Evolutionary conservation across 2,797 vertebrate genomes (phyloP), one percentile per base, ranked within the genome.

Genomic region (Liparis tanakae): DNA sequence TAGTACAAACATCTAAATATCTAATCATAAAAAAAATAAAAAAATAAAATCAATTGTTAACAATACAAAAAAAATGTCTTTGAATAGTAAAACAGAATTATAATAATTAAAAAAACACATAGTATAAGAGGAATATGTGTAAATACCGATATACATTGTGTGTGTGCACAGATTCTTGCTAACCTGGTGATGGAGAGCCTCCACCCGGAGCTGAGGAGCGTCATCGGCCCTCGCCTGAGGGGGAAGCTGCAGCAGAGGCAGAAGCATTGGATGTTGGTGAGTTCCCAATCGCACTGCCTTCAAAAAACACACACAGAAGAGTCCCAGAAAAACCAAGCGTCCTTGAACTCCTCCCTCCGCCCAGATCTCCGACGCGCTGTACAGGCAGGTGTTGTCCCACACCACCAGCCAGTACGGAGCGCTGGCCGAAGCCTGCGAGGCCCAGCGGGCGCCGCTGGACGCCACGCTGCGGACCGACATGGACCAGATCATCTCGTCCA

Each of bases 141-240:
- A 30, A 30, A 20, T 20, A 48, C 9, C 30, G 62, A 10, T 18
- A 60, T n/a, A 0, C 67, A 5, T 65, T 82, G 7, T 85, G n/a
- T 80, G 15, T 74, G 22, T 22, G 59, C 18, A 4, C 83, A 99
- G 98, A 95, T 99, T 75, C 93, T 99, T 70, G 95, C 96, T 80
- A 98, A 99, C 84, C 92, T 99, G 86, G 97, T 97, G 87, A 98
- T 99, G 97, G 98, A 99, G 90, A 96, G 94, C 5, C 95, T 99
- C 57, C 94, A 95, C 10, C 96, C 96, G 0, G 95, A 97, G 78
- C 92, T 99, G 77, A 94, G 94, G 80, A 87, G 39, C 0, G 54
- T 88, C 77, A 98, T 99, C 0, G 91, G 85, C 1, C 97, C 97
- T 4, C 94, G 96, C 48, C 92, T 99, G 82, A 97, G 95, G 90